phyloP scores from a whole-genome alignment of 2,113 vertebrate species.

The Ornithorhynchus anatinus region DNA sequence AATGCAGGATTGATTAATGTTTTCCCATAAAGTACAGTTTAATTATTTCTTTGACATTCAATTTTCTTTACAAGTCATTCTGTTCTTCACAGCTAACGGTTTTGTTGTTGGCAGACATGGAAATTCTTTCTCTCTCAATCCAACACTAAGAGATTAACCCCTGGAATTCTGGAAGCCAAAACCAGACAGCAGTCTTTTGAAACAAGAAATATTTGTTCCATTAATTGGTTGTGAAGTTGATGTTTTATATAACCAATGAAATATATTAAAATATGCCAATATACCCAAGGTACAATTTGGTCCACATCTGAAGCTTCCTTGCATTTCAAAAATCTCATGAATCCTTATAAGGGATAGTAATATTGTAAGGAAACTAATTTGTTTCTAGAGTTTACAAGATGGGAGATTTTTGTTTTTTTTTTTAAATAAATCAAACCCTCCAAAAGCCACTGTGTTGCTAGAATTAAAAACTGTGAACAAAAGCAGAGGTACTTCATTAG shows the following conservation, averaged over 20 bases:
- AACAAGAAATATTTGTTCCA: neutral
- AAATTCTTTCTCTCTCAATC: conserved; percentile 49
- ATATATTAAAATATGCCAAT: too few species aligned
- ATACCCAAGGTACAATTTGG: too few species aligned
- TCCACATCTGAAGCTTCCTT: too few species aligned
- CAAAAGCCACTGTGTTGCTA: too few species aligned
- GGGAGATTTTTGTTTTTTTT: neutral
- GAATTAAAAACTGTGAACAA: too few species aligned
- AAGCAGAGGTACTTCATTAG: too few species aligned
- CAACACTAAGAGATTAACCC: conserved; percentile 58
- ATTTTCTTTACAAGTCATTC: conserved; percentile 74
- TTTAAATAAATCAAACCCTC: too few species aligned
- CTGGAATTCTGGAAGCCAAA: conserved; percentile 32
- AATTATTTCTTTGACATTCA: conserved; percentile 73
- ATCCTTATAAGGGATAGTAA: too few species aligned
- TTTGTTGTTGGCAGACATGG: conserved; percentile 59
- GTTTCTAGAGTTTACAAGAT: neutral
- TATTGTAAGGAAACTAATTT: too few species aligned
- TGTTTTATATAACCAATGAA: neutral
- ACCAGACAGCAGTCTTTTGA: neutral
- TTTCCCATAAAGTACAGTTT: conserved; percentile 71
- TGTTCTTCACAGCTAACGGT: conserved; percentile 71
- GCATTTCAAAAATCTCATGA: too few species aligned
- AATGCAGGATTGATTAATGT: conserved; percentile 74
- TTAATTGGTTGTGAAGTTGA: neutral